A percentile compares a stretch with the other conserved stretches of the same genome.
Evolutionary conservation across 2,888 invertebrate genomes (phyloP).

Genomic region (Scaeva pyrastri): DNA sequence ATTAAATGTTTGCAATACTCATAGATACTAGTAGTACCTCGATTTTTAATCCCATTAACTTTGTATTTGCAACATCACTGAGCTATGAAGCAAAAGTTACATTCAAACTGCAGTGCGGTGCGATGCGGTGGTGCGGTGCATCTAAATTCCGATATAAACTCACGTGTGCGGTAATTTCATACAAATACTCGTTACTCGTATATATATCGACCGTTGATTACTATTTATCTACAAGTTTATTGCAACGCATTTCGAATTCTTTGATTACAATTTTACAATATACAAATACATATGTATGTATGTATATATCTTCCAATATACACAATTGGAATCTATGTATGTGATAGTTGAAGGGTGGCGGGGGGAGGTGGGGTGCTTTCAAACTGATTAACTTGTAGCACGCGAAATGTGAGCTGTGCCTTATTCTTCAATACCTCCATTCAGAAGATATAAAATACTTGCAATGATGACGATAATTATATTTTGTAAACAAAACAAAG

Average conservation of each 20-base stretch:
- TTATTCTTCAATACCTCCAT: background rate
- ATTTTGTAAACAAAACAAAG: conserved; percentile 32
- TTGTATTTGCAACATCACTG: conserved; percentile 55
- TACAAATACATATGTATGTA: too few relatives aligned
- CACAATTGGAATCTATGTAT: background rate
- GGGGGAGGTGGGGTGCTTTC: background rate
- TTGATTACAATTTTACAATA: conserved; percentile 29
- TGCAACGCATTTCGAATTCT: conserved; percentile 60
- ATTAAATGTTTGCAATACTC: conserved; percentile 24
- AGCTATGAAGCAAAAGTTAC: conserved; percentile 53
- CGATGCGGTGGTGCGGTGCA: background rate
- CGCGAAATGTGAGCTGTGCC: conserved; percentile 48
- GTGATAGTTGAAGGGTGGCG: background rate
- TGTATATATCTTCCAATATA: background rate
- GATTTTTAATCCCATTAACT: conserved; percentile 33
- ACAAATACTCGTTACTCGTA: too few relatives aligned
- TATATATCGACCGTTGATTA: conserved; percentile 21
- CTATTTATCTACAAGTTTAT: conserved; percentile 33
- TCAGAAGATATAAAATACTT: background rate
- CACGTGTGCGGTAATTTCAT: background rate
- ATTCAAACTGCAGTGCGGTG: background rate
- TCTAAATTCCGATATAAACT: conserved; percentile 34
- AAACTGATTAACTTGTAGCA: conserved; percentile 59
- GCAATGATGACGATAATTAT: conserved; percentile 23
- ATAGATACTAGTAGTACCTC: conserved; percentile 16